Evolutionary conservation across 1,140 invertebrate genomes (phyloP), one percentile per base, ranked within the genome.

Genomic region (Stratiolaelaps scimitus): DNA sequence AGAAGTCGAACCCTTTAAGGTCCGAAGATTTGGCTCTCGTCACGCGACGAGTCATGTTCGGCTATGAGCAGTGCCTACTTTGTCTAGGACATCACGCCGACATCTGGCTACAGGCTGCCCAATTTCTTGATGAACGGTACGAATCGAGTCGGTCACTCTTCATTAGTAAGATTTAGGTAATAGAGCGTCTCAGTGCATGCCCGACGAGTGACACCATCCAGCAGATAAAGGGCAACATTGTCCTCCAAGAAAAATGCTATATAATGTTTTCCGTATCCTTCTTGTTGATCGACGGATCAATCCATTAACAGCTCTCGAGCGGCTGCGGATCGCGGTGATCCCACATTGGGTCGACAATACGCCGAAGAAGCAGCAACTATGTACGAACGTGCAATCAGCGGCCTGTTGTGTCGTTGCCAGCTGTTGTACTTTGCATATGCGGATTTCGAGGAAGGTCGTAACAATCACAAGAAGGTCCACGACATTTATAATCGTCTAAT

Each of bases 41-140:
- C 1, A 93, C 92, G 0, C 84, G 89, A 66, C 77, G 95, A 73
- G 93, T 98, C 0, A 93, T 98, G 83, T 99, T 98, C 80, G 94
- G 94, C 0, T 95, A 96, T 70, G 95, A 99, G 73, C 94, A 99
- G 75, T 94, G 92, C 73, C 77, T 99, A 28, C 76, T 98, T 15
- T 97, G 94, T 75, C 76, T 98, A 6, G 92, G 92, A 2, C 93
- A 98, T 78, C 92, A 98, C 79, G 90, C 93, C 0, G 94, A 98
- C 71, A 88, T 98, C 53, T 99, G 95, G 95, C 93, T 96, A 75
- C 93, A 98, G 78, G 92, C 92, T 0, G 92, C 94, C 0, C 85
- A 92, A 70, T 98, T 92, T 76, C 80, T 98, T 15, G 92, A 98
- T 75, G 83, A 91, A 70, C 92, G 73, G 89, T 87, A 75, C 79